Conservation (phyloP, 2,888 invertebrate genomes). For the Lasiommata megera region DNA sequence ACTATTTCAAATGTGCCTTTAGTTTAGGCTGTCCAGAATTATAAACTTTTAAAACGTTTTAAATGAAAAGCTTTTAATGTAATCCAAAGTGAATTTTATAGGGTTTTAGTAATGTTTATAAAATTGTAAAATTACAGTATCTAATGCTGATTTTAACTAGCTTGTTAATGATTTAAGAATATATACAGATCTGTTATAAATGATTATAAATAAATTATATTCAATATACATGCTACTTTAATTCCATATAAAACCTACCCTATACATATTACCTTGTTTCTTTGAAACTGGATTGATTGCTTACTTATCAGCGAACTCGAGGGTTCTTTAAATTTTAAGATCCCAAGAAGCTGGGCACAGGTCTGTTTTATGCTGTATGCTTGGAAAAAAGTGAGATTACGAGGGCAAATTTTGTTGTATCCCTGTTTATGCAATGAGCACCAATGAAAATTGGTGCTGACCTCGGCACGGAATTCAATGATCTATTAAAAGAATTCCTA, state of each 20-base stretch:
- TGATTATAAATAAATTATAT: conserved; percentile 38
- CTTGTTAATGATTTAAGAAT: conserved; percentile 55
- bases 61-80: conserved; percentile 45
- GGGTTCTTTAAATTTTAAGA: too few relatives aligned
- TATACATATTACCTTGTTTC: background rate
- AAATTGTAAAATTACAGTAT: conserved; percentile 34
- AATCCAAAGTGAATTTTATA: conserved; percentile 53
- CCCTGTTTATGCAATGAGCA: too few relatives aligned
- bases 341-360: too few relatives aligned
- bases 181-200: conserved; percentile 44
- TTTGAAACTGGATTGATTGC: too few relatives aligned
- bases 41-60: conserved; percentile 37
- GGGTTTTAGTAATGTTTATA: conserved; percentile 45
- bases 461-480: too few relatives aligned
- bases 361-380: too few relatives aligned
- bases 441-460: too few relatives aligned
- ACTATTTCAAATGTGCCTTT: conserved; percentile 55
- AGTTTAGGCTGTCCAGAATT: conserved; percentile 36
- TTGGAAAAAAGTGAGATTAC: too few relatives aligned
- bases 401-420: too few relatives aligned
- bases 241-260: background rate
- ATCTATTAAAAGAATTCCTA: too few relatives aligned
- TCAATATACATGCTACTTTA: conserved; percentile 14
- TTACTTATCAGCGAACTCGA: too few relatives aligned
- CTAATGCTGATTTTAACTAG: conserved; percentile 59